phyloP scores from a whole-genome alignment of 2,888 invertebrate species.

The Seladonia tumulorum region DNA sequence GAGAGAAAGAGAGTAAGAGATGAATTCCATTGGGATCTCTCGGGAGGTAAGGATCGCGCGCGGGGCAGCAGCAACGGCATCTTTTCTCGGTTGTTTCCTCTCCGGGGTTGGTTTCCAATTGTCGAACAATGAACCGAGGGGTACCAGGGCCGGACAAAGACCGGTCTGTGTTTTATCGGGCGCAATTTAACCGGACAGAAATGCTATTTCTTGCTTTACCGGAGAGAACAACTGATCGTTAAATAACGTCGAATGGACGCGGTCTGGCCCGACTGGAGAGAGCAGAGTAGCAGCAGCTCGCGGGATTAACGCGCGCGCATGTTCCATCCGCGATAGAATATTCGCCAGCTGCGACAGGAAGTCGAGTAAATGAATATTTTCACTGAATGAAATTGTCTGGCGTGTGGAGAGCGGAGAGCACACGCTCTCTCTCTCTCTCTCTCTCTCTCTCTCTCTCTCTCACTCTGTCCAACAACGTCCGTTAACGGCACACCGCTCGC shows the following conservation, averaged over 20 bases:
- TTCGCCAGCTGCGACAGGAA: conserved; percentile 62
- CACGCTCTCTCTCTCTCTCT: not conserved
- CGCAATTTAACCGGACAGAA: conserved; percentile 27
- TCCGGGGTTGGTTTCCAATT: conserved; percentile 29
- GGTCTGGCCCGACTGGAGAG: conserved; percentile 4
- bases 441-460: not conserved
- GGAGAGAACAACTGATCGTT: conserved; percentile 33
- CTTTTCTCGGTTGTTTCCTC: conserved; percentile 37
- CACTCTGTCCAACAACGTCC: conserved; percentile 1
- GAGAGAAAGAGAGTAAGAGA: too few species aligned
- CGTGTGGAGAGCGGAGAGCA: conserved; percentile 11
- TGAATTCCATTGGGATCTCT: not conserved
- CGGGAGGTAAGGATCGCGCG: not conserved
- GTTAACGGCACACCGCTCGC: not conserved
- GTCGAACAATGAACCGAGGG: conserved; percentile 34
- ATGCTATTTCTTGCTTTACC: conserved; percentile 25
- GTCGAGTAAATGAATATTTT: conserved; percentile 59
- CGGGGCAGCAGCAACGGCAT: not conserved
- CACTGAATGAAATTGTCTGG: conserved; percentile 59
- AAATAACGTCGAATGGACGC: conserved; percentile 33
- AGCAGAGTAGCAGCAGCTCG: not conserved
- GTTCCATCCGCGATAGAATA: conserved; percentile 48
- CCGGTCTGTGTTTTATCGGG: conserved; percentile 3
- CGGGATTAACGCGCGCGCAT: conserved; percentile 55
- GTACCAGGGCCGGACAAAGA: not conserved